phyloP scores from a whole-genome alignment of 1,140 invertebrate species.

The Mycetomoellerius zeteki region DNA sequence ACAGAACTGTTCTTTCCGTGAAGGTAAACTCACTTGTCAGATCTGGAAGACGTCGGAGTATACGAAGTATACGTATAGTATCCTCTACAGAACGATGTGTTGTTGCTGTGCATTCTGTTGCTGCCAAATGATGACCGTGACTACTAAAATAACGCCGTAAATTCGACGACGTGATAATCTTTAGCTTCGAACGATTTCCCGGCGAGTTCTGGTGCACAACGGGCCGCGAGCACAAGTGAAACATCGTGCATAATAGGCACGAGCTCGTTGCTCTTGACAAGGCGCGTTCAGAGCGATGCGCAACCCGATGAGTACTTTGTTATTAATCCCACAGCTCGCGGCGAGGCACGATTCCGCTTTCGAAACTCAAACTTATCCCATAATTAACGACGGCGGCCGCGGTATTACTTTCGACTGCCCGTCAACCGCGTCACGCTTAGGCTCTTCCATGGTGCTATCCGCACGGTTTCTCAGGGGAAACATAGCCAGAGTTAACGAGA shows the following conservation, averaged over 20 bases:
- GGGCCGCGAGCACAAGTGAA: conserved; percentile 51
- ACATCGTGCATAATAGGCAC: conserved; percentile 68
- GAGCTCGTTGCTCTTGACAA: conserved; percentile 62
- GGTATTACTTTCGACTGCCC: conserved; percentile 43
- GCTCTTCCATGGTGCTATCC: conserved; percentile 5
- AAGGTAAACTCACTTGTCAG: not conserved
- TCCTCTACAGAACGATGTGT: not conserved
- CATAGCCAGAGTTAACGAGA: conserved; percentile 39
- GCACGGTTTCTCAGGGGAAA: not conserved
- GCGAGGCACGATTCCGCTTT: conserved; percentile 42
- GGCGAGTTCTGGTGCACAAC: conserved; percentile 16
- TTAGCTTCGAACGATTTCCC: conserved; percentile 29
- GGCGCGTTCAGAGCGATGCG: conserved; percentile 14
- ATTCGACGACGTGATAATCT: conserved; percentile 63
- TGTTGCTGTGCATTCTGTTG: conserved; percentile 40
- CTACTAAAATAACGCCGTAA: conserved; percentile 37
- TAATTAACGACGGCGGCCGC: conserved; percentile 48
- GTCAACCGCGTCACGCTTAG: conserved; percentile 47
- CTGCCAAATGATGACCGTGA: conserved; percentile 35
- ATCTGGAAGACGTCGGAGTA: not conserved
- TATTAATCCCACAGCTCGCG: conserved; percentile 53
- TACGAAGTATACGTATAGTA: not conserved
- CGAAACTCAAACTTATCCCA: conserved; percentile 52
- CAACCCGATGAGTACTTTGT: conserved; percentile 39
- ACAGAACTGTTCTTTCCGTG: too few relatives aligned